These are phyloP conservation scores for Esox niger DNA, from an alignment of 2,113 vertebrate genomes.

Conservation along the genomic window DNA sequence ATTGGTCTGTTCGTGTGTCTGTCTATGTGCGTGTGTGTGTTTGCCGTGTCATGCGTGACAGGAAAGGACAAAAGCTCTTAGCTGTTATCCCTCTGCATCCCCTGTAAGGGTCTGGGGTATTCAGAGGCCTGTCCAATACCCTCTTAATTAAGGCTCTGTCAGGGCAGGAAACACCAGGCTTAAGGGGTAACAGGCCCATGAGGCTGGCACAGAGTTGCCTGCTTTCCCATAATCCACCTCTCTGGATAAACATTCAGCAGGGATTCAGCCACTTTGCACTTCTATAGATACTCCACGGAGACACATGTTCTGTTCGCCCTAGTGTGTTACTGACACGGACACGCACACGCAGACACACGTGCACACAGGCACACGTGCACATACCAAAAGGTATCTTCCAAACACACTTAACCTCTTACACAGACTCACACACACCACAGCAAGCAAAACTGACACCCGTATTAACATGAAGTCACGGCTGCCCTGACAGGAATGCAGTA, in stretches of 20 bases:
- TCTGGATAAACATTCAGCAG: constrained; percentile 61
- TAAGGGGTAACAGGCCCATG: constrained; percentile 52
- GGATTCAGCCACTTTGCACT: constrained; percentile 62
- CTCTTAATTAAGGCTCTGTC: constrained; percentile 62
- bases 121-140: constrained; percentile 42
- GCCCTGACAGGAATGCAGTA: constrained; percentile 64
- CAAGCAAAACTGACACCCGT: constrained; percentile 30
- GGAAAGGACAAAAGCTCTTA: background rate
- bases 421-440: constrained; percentile 16
- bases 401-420: background rate
- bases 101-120: constrained; percentile 54
- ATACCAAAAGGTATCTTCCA: constrained; percentile 14
- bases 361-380: constrained; percentile 37
- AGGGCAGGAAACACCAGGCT: constrained; percentile 65
- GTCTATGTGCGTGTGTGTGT: constrained; percentile 4
- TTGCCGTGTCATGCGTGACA: constrained; percentile 10
- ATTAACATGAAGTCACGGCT: constrained; percentile 61
- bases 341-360: constrained; percentile 31
- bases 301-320: background rate
- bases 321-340: constrained; percentile 13
- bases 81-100: constrained; percentile 26
- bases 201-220: constrained; percentile 56
- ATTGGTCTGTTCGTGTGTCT: constrained; percentile 8
- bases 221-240: constrained; percentile 58
- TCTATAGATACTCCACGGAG: constrained; percentile 56